Percentiles rank a stretch among this genome's conserved stretches.
These are phyloP conservation scores for Euglossa dilemma DNA, from an alignment of 1,140 invertebrate genomes.

Conservation along the genomic window DNA sequence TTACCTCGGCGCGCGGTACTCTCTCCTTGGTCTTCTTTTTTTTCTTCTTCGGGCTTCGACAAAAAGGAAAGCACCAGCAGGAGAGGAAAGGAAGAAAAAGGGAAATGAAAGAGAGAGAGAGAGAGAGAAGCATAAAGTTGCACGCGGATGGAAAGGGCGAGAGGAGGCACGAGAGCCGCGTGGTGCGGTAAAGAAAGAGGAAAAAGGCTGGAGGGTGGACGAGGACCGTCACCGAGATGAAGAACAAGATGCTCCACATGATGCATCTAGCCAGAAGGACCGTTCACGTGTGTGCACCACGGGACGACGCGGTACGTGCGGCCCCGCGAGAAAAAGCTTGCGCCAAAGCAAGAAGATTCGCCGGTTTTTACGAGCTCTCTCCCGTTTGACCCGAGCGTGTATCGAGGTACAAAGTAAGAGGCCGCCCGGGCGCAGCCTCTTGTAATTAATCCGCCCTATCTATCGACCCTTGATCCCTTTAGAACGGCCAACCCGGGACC, in stretches of 20 bases:
- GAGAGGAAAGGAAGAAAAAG: neutral
- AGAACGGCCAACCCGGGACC: neutral
- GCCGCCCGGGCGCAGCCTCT: neutral
- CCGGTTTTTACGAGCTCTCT: conserved; percentile 38
- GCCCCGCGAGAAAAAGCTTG: conserved; percentile 29
- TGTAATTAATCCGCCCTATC: conserved; percentile 34
- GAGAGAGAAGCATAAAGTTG: neutral
- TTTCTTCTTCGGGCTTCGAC: conserved; percentile 39
- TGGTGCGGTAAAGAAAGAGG: conserved; percentile 37
- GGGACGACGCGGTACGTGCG: neutral
- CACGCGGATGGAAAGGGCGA: conserved; percentile 32
- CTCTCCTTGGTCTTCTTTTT: conserved; percentile 37
- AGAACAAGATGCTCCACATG: conserved; percentile 55
- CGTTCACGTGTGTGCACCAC: conserved; percentile 3
- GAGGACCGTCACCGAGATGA: conserved; percentile 54
- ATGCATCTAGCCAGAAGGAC: conserved; percentile 53
- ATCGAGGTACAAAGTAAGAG: conserved; percentile 36
- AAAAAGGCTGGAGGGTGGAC: conserved; percentile 49
- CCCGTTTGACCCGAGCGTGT: conserved; percentile 35
- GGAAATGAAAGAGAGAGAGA: neutral
- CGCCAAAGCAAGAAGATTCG: conserved; percentile 25
- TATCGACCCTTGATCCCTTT: neutral
- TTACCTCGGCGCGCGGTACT: conserved; percentile 64
- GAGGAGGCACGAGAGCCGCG: conserved; percentile 24
- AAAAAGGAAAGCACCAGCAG: neutral